Base-by-base conservation (phyloP, 2,888 invertebrate genomes). In the Myathropa florea region DNA sequence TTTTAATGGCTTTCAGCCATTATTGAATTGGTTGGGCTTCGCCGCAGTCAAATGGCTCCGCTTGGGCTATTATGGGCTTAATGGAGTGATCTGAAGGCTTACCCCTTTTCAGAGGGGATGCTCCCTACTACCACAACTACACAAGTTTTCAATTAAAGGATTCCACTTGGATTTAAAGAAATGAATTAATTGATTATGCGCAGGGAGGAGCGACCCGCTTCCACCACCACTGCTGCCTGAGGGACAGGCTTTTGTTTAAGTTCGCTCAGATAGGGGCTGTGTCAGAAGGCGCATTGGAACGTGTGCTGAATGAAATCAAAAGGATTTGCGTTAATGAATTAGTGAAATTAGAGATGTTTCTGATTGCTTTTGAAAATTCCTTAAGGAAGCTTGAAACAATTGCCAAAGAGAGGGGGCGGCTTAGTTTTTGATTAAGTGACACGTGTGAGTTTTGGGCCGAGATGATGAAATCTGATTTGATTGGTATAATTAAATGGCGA, bases 21-120 rank as follows among this genome's bases (percentile, higher is more conserved):
- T 84, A 76, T 84, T 71, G 76, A 81, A 81, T 65, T 81, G 75
- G 39, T 72, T 55, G 30, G 75, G 76, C 65, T 71, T 80, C 71
- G 55, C 81, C 33, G 30, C 24, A 68, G 33, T 39, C 65, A 65
- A 80, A 70, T 65, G 75, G 70, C 60, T 80, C 60, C 68, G 64
- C 26, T 46, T 24, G 57, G 23, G 39, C 36, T 77, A 63, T 64
- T 64, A 65, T 59, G n/a, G 46, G 72, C 67, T 68, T 83, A 73
- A 78, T 77, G 63, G 36, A 39, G 24, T 61, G 33, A 68, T 79
- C 67, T 53, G 39, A 55, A 63, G 79, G 72, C 63, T 70, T 59
- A 79, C 57, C 73, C 67, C 61, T 83, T 79, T 83, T 33, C 18
- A 60, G 36, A 18, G 14, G n/a, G n/a, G 59, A 64, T 57, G 28